Percentiles rank a stretch among this genome's conserved stretches.
Conservation (phyloP, 2,797 vertebrate genomes). For the Amblyraja radiata region DNA sequence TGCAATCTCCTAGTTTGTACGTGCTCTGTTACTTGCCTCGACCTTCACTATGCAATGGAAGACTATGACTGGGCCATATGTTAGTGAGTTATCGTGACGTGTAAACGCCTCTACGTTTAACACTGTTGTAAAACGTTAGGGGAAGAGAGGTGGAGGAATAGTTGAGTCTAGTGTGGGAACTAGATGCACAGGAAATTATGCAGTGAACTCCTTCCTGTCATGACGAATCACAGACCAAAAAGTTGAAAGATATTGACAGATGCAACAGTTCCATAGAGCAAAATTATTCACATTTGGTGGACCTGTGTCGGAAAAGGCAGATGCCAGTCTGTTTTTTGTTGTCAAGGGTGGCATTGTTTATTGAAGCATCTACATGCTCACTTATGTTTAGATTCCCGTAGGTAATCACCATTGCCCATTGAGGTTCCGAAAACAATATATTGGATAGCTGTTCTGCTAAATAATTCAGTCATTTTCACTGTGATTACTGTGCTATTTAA, state of each 20-base stretch:
- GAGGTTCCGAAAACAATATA: not conserved
- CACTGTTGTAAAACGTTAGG: not conserved
- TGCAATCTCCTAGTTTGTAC: not conserved
- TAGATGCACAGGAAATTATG: not conserved
- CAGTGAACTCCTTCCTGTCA: not conserved
- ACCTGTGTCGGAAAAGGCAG: not conserved
- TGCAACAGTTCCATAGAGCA: not conserved
- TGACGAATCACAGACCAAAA: not conserved
- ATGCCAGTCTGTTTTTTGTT: too few relatives aligned
- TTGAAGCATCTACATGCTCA: too few relatives aligned
- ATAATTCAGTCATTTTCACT: not conserved
- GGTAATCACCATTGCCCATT: not conserved
- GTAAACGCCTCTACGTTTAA: not conserved
- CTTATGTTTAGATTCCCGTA: too few relatives aligned
- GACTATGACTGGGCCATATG: not conserved
- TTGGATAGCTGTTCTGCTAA: not conserved
- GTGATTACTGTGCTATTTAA: not conserved
- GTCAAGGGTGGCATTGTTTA: too few relatives aligned
- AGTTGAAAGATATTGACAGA: not conserved
- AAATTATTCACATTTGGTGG: not conserved
- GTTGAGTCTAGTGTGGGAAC: not conserved
- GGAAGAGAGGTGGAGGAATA: not conserved
- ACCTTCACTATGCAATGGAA: not conserved
- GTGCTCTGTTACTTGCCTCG: not conserved
- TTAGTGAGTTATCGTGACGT: not conserved